Evolutionary conservation across 2,797 vertebrate genomes (phyloP), one percentile per base, ranked within the genome.

Genomic region (Parambassis ranga): DNA sequence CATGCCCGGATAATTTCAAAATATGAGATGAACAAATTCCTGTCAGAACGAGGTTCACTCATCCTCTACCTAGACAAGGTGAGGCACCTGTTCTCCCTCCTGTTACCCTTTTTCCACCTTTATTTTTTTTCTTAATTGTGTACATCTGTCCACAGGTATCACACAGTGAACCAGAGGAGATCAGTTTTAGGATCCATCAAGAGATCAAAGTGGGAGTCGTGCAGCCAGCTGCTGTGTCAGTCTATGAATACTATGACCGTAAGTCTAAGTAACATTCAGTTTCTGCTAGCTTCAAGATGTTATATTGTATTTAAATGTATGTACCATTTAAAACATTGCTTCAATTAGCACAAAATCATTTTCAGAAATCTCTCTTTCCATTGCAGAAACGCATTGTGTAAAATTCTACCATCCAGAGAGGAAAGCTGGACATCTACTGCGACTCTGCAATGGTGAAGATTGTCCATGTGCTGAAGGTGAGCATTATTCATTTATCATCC

Each of bases 41-140:
- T 90, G 28, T 89, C 93, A 20, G 88, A 91, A 6, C 92, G 74
- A 79, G 93, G 93, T 41, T 94, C 93, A 0, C 87, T 96, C 60
- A 88, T 95, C 78, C 86, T 96, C 65, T 96, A 94, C 80, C 59
- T 96, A 67, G 82, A 95, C 65, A 94, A 93, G 91, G 95, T 95
- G 71, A 37, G 35, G 3, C 7, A 3, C 23, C 18, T 14, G 1
- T n/a, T 30, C 9, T 42, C 16, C 1, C 0, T 26, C 0, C 5
- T 0, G 22, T 0, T 10, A n/a, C 15, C 10, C 2, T 3, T 2
- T 13, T 3, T 33, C 19, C 10, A 48, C 14, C 0, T 15, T 39
- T 38, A 0, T 3, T 15, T 42, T 5, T 8, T 23, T 11, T 43
- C 13, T n/a, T n/a, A n/a, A n/a, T n/a, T n/a, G n/a, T 43, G n/a